Evolutionary conservation across 2,888 invertebrate species (phyloP).

Genomic region (Drosophila dives): DNA sequence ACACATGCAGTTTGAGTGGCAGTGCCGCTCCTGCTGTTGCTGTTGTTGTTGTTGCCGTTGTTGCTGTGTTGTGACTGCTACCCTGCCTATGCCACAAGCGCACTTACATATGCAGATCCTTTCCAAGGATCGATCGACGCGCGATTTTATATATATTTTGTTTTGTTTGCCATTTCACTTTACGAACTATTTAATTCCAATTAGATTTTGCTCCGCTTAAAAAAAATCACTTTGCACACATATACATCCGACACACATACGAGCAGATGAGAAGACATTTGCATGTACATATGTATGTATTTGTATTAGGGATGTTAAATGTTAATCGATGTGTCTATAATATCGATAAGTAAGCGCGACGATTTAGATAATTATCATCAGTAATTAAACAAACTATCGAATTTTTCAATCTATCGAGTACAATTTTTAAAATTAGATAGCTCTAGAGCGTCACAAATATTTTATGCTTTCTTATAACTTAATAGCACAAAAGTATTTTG

Average conservation of each 20-base stretch:
- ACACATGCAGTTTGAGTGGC: slow-evolving; percentile 49
- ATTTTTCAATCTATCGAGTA: slow-evolving; percentile 3
- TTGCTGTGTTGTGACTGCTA: slow-evolving; percentile 54
- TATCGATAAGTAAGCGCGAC: slow-evolving; percentile 34
- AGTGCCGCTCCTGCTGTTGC: slow-evolving; percentile 64
- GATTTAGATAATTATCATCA: neutral
- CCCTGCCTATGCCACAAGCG: slow-evolving; percentile 43
- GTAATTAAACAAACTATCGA: slow-evolving; percentile 22
- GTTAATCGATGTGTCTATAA: slow-evolving; percentile 31
- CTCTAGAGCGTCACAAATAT: neutral
- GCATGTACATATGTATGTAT: slow-evolving; percentile 68
- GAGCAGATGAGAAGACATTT: slow-evolving; percentile 66
- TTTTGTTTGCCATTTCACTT: slow-evolving; percentile 55
- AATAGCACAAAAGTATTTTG: neutral
- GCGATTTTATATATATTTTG: slow-evolving; percentile 46
- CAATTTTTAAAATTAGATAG: neutral
- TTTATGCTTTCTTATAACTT: neutral
- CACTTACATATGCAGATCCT: slow-evolving; percentile 65
- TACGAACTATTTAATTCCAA: slow-evolving; percentile 62
- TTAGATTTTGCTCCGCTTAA: slow-evolving; percentile 66
- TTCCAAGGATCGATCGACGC: slow-evolving; percentile 51
- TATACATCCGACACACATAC: slow-evolving; percentile 62
- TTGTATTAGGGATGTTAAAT: slow-evolving; percentile 54
- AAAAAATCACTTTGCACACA: slow-evolving; percentile 66
- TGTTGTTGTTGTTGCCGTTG: slow-evolving; percentile 48